Evolutionary conservation across 1,140 invertebrate genomes (phyloP).

Genomic region (Drosophila sucinea): DNA sequence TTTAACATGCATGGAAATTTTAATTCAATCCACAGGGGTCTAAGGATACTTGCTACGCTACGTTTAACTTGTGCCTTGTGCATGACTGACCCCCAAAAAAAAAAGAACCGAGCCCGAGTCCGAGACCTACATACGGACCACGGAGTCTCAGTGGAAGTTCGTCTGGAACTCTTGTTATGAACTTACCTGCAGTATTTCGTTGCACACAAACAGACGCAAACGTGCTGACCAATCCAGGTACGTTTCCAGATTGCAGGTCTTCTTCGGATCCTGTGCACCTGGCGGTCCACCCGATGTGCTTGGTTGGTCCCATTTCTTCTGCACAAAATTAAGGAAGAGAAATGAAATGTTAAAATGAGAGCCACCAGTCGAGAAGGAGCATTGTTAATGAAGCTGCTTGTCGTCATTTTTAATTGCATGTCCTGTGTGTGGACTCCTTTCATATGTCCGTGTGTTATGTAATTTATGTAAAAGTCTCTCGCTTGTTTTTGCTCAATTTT

Average conservation of each 20-base stretch:
- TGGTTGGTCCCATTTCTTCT: conserved; percentile 80
- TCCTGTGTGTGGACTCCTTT: conserved; percentile 21
- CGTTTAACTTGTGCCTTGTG: conserved; percentile 37
- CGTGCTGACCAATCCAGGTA: conserved; percentile 82
- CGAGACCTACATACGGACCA: background rate
- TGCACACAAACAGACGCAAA: conserved; percentile 80
- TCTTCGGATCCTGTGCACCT: conserved; percentile 76
- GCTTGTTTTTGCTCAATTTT: conserved; percentile 15
- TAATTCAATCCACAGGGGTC: conserved; percentile 65
- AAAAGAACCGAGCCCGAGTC: background rate
- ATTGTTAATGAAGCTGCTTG: conserved; percentile 76
- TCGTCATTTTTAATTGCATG: conserved; percentile 73
- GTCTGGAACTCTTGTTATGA: conserved; percentile 24
- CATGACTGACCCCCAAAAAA: conserved; percentile 19
- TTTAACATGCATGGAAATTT: conserved; percentile 65
- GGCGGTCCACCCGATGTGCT: conserved; percentile 67
- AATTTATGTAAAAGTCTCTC: conserved; percentile 59
- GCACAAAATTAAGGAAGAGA: conserved; percentile 25
- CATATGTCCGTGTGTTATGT: conserved; percentile 26
- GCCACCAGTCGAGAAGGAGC: conserved; percentile 14
- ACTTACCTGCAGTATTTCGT: conserved; percentile 82
- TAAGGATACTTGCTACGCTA: conserved; percentile 58
- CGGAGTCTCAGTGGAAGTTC: background rate
- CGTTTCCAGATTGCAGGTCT: conserved; percentile 82
- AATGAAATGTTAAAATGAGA: conserved; percentile 37